Base-by-base conservation (phyloP, 2,797 vertebrate species). In the Oreonectes daqikongensis region DNA sequence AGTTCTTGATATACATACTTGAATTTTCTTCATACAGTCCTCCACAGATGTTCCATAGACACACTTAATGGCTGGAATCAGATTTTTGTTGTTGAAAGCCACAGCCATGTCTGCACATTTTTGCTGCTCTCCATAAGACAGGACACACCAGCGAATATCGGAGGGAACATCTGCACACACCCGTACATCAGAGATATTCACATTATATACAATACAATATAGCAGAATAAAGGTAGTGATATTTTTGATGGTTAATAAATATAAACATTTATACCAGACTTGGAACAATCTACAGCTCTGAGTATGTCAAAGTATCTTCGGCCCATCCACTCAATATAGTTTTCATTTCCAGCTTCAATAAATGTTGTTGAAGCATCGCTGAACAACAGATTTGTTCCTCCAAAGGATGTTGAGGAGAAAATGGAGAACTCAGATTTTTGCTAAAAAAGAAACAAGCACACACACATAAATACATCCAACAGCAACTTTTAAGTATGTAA, bases 31-130 rank as follows among this genome's bases (percentile, higher is more conserved):
- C 94, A 99, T 92, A 88, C 97, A 99, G 82, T 94, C 84, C 1
- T 92, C 88, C 26, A 92, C 84, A 22, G 95, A 94, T 20, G 86
- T 64, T 0, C 95, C 96, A 0, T 89, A 86, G 69, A 96, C 60
- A 73, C 97, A 99, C 82, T 90, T 90, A 87, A 99, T 85, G n/a
- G n/a, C 18, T 22, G 97, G 97, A 81, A 88, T 89, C 82, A 99
- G 85, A 48, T 77, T 70, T 86, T 93, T 89, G 5, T 32, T 79
- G 35, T 74, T 77, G 74, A 98, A 98, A 74, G 92, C 93, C 4
- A 11, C 0, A 0, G 90, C 92, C 97, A 99, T 99, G 79, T 90
- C 91, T 0, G 70, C 86, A 75, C 97, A 99, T 85, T 99, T 99
- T 83, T 89, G 87, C 85, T 96, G 93, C 92, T 99, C 97, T 0